Evolutionary conservation across 2,888 invertebrate genomes (phyloP).

Genomic region (Eupithecia vulgata): DNA sequence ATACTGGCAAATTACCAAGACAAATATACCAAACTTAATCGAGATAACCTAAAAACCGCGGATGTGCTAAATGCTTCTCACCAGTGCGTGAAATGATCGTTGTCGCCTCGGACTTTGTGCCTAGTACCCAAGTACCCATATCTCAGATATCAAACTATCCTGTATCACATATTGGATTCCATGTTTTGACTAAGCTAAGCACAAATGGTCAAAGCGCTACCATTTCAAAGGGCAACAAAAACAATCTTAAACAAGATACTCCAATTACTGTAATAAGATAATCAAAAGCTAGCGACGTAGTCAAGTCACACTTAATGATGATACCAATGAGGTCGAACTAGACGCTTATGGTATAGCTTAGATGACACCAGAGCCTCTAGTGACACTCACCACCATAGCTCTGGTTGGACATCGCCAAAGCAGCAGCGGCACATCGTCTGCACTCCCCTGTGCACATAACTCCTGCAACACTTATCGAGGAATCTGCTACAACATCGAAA

Average conservation of each 20-base stretch:
- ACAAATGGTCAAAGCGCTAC: constrained; percentile 16
- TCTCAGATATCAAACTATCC: constrained; percentile 25
- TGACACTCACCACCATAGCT: constrained; percentile 73
- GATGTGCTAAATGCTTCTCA: constrained; percentile 29
- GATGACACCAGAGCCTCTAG: constrained; percentile 27
- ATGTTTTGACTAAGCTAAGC: constrained; percentile 24
- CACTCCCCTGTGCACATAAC: constrained; percentile 67
- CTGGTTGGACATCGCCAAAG: constrained; percentile 66
- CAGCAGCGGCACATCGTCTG: constrained; percentile 74
- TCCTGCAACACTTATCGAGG: constrained; percentile 64
- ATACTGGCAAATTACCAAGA: constrained; percentile 55
- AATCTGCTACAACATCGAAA: constrained; percentile 59
- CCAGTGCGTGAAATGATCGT: constrained; percentile 24
- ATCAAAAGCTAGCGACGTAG: constrained; percentile 40
- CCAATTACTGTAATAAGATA: constrained; percentile 32
- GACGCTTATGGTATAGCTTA: constrained; percentile 42
- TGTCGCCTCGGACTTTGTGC: constrained; percentile 22
- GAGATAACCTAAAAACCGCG: constrained; percentile 40
- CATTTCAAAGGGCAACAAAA: constrained; percentile 19
- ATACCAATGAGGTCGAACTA: constrained; percentile 47
- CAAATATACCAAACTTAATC: constrained; percentile 42
- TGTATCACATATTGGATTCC: constrained; percentile 18
- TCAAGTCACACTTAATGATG: constrained; percentile 47
- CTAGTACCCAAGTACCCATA: neutral
- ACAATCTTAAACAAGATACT: constrained; percentile 24